Base-by-base conservation (phyloP, 2,888 invertebrate species). In the Drosophila birchii region DNA sequence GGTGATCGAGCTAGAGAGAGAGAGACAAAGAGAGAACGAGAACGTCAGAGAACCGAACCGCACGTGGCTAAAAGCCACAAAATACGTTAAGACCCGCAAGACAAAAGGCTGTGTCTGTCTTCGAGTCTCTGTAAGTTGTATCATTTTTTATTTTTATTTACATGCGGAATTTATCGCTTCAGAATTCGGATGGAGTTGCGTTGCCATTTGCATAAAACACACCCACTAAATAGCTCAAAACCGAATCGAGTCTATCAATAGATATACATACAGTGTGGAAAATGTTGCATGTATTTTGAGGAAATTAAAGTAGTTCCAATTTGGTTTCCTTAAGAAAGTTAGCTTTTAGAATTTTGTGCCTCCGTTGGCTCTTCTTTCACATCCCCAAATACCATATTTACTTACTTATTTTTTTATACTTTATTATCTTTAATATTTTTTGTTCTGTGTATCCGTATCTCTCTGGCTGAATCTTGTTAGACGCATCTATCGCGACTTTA, bases 41-140 rank as follows among this genome's bases (percentile, higher is more conserved):
- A 26, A 26, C 26, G 26, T 26, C 26, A 26, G 26, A 26, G 26
- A 43, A 61, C 39, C 76, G 71, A 45, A 61, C 39, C 76, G 83
- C 83, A 83, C 86, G 83, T 83, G 83, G 84, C 79, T 66, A 79
- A 81, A 75, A 86, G 79, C 75, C 79, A 51, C 78, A 73, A 80
- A 78, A 67, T 43, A 34, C 47, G 39, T 29, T 47, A 26, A 47
- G 4, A 36, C 32, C 14, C 41, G n/a, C 47, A 60, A 47, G 18
- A 47, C 34, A 63, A 63, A 54, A 29, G 29, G 32, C 60, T 23
- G 47, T 20, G 23, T 39, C 20, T 53, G 34, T 45, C 20, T 53
- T 53, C 23, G 3, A 29, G 44, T 44, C 11, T 66, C 6, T 64
- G 23, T 6, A 32, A 34, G 32, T 66, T 20, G 43, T 60, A 32